Base-by-base conservation (phyloP, 2,113 vertebrate genomes). In the Himantopus leucocephalus region DNA sequence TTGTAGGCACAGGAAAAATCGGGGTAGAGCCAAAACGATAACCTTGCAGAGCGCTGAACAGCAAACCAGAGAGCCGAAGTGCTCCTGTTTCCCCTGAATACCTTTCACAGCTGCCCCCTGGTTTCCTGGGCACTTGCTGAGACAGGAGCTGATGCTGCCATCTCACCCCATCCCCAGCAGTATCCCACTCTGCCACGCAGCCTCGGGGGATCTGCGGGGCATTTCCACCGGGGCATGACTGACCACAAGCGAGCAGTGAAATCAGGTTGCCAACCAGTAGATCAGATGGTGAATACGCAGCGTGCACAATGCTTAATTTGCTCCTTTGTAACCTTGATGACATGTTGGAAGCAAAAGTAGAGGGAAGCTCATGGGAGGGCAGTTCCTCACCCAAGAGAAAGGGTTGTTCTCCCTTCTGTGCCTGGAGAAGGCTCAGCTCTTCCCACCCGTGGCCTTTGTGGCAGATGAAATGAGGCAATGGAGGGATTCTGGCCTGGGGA, bases 261-360 rank as follows among this genome's bases (percentile, higher is more conserved):
- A 82, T 53, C 34, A 62, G 2, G 34, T 52, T 76, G 55, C 50
- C 53, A 56, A 52, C 5, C 32, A 34, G 34, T 5, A 64, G 77
- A 71, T 59, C 32, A 43, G 41, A 35, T 3, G 14, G 14, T 3
- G 4, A 78, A 56, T 24, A 32, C 0, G 1, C 9, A 1, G 27
- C 7, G 29, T 13, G 23, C 27, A n/a, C 52, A 55, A 18, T 9
- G 16, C 60, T 63, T 67, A 3, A 52, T 68, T 72, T 79, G 52
- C 45, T 81, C 20, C 64, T 48, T 72, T 58, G 37, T 80, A 68
- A 83, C 16, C 29, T n/a, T 2, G 5, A 16, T 79, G 66, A 48
- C 12, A 2, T 13, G 8, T 20, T 77, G 52, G 68, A 71, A 35
- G 27, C n/a, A 48, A 45, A 95, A 83, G n/a, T 9, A 84, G 37